Percentiles rank a stretch among this genome's conserved stretches.
Conservation (phyloP, 2,888 invertebrate species). For the Blastobasis lacticolella region DNA sequence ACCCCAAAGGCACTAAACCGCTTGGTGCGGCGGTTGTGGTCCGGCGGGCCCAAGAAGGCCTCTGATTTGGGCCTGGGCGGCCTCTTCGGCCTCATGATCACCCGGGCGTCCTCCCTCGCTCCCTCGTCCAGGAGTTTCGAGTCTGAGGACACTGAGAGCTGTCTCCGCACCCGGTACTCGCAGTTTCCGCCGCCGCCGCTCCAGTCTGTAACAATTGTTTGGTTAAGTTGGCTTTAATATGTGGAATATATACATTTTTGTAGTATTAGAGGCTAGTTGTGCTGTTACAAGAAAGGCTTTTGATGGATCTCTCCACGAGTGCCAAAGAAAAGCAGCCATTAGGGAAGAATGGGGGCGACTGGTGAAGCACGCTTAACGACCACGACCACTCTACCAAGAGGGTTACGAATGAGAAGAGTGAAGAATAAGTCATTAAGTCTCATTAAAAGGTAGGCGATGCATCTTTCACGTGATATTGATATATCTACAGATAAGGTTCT, state of each 20-base stretch:
- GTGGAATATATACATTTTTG: background rate
- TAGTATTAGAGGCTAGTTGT: background rate
- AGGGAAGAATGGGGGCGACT: too few species aligned
- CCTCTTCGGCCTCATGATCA: conserved; percentile 91
- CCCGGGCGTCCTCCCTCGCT: conserved; percentile 90
- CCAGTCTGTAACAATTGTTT: conserved; percentile 77
- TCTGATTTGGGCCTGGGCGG: conserved; percentile 97
- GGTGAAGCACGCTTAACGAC: too few species aligned
- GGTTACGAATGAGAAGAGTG: too few species aligned
- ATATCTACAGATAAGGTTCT: too few species aligned
- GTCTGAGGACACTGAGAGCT: conserved; percentile 93
- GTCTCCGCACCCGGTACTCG: conserved; percentile 90
- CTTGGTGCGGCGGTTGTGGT: conserved; percentile 87
- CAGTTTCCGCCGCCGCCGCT: conserved; percentile 77
- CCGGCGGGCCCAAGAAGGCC: conserved; percentile 87
- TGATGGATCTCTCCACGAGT: background rate
- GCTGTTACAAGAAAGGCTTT: background rate
- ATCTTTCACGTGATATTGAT: too few species aligned
- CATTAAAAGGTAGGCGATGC: too few species aligned
- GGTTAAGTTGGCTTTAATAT: too few species aligned
- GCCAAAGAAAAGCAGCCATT: too few species aligned
- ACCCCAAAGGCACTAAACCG: conserved; percentile 98
- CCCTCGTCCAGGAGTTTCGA: conserved; percentile 93
- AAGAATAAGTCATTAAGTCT: too few species aligned
- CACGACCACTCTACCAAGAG: too few species aligned